These are phyloP conservation scores for Neogobius melanostomus DNA, from an alignment of 2,113 vertebrate genomes.

Conservation along the genomic window DNA sequence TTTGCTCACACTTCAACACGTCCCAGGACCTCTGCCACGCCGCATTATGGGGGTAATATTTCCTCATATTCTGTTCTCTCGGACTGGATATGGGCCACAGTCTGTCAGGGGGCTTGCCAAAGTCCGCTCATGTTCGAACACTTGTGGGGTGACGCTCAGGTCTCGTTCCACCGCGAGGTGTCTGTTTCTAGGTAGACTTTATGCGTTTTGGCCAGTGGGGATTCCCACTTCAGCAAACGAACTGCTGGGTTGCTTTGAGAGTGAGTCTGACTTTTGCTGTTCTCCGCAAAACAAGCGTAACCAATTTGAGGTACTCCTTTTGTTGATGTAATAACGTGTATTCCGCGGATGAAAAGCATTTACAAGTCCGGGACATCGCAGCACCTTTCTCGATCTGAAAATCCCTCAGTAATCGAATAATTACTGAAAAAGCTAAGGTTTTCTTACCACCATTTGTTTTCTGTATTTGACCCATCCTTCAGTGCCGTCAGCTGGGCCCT, in stretches of 20 bases:
- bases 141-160: slow-evolving; percentile 2
- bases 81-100: background rate
- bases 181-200: background rate
- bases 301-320: too few species aligned
- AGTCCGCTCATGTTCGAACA: background rate
- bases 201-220: background rate
- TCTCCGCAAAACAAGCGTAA: background rate
- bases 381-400: too few species aligned
- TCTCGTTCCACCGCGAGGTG: background rate
- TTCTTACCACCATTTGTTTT: too few species aligned
- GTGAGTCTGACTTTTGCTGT: background rate
- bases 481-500: too few species aligned
- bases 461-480: too few species aligned
- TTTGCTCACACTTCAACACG: background rate
- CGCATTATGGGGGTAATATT: slow-evolving; percentile 9
- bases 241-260: background rate
- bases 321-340: too few species aligned
- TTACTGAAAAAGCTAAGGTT: too few species aligned
- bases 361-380: too few species aligned
- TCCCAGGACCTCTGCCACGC: slow-evolving; percentile 11
- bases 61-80: background rate
- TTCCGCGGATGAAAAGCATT: too few species aligned
- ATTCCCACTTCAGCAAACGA: slow-evolving; percentile 3
- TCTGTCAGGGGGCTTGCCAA: slow-evolving; percentile 3
- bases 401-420: too few species aligned